Base-by-base conservation (phyloP, 35 echinoderm and acorn worm genomes). In the Ptychodera flava region DNA sequence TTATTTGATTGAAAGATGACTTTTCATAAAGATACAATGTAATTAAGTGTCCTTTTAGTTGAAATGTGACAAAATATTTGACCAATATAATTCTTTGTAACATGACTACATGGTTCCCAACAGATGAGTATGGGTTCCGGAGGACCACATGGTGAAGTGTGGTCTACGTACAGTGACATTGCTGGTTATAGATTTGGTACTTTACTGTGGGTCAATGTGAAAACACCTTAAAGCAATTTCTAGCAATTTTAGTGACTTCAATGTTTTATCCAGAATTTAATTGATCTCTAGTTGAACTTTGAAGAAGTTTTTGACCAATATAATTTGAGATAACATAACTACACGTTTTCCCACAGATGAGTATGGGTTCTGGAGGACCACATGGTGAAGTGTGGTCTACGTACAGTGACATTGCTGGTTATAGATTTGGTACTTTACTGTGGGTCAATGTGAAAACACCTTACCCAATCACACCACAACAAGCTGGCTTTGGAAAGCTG, bases 141-240 rank as follows among this genome's bases (percentile, higher is more conserved):
- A 15, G 37, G 34, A 80, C 33, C 83, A 16, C 45, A 78, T 38
- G 86, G 86, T 81, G 36, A 88, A 80, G 80, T 88, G 36, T 88
- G 86, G 86, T 88, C 86, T 29, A 88, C 86, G 16, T 88, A 88
- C 86, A 88, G 86, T 35, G 35, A 81, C 78, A 88, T 88, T 78
- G 80, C 77, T 81, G 36, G 37, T 52, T 36, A 38, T 36, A 81
- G 31, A 16, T 88, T 88, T 88, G 86, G 86, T 29, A 88, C 86
- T 27, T 45, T 88, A 35, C 31, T 88, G 0, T 80, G 36, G 30
- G 78, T 88, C 16, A 80, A 88, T 45, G 80, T 90, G 45, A 64
- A 32, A 79, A 64, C 82, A 34, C 35, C 35, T 22, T 64, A 64
- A n/a, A n/a, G n/a, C n/a, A n/a, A n/a, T n/a, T n/a, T n/a, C n/a